Evolutionary conservation across 2,113 vertebrate species (phyloP), one percentile per base, ranked within the genome.

Genomic region (Odobenus rosmarus): DNA sequence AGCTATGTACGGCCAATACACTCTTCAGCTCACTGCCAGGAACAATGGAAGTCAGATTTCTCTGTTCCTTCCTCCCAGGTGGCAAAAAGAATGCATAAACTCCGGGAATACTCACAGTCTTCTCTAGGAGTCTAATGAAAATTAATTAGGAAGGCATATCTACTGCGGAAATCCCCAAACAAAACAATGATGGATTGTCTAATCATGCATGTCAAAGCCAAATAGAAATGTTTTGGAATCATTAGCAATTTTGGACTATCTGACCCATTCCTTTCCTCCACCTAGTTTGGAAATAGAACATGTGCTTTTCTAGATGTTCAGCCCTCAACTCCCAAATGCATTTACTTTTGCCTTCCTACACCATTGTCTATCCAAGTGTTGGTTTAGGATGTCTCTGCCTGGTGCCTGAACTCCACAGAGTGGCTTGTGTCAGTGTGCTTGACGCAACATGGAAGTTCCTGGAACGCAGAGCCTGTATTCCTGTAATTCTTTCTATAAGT

Each of bases 121-220:
- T 93, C 55, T n/a, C 59, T 89, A 64, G 82, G 71, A 94, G 82
- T 61, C 85, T 88, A 92, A 93, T 62, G 88, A 87, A 95, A 96
- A 97, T 94, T 96, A 97, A 97, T 94, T 90, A 96, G 84, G 39
- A 86, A 93, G 71, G 72, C 69, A 72, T 72, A 96, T 57, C 77
- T 95, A 62, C 53, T 57, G 11, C 33, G 69, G 91, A 96, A 95
- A 94, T 97, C 86, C 79, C 93, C 72, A 94, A 89, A 85, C 81
- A 92, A 77, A 97, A 95, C 94, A 91, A 67, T 7, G 31, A 81
- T 55, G 74, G 61, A 28, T 94, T 88, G 33, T 96, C 77, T 96
- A 88, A 95, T 97, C 86, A 91, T 64, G 83, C 87, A 67, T 74
- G 74, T 96, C 88, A 77, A 97, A 95, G 72, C 67, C 64, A 96